phyloP scores from a whole-genome alignment of 2,113 vertebrate species.

The Recurvirostra avosetta region DNA sequence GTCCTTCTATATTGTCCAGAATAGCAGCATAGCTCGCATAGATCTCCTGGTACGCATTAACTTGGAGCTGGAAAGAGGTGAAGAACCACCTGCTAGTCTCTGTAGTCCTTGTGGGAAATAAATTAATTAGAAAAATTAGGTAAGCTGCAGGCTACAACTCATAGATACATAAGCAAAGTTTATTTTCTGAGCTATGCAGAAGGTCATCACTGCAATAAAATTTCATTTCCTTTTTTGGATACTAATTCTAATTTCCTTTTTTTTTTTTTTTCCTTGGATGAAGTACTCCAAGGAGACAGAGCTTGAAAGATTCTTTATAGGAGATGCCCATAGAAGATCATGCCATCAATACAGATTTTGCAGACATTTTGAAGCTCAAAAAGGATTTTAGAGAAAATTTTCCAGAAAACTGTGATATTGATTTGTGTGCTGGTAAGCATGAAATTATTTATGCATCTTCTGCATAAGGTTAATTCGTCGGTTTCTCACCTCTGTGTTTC shows the following conservation, averaged over 20 bases:
- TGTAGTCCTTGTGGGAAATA: background rate
- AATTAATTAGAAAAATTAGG: background rate
- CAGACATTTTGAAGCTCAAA: background rate
- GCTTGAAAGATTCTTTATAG: background rate
- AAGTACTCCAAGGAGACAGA: background rate
- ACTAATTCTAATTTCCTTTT: background rate
- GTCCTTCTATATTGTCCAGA: background rate
- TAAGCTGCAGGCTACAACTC: background rate
- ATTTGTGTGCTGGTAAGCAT: background rate
- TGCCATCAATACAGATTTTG: background rate
- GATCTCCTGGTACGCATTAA: background rate
- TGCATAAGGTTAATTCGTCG: background rate
- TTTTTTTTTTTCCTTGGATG: too few relatives aligned
- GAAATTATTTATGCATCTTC: background rate
- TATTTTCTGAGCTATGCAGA: background rate
- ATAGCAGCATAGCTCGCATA: background rate
- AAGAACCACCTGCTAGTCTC: background rate
- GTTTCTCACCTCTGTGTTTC: background rate
- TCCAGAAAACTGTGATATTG: background rate
- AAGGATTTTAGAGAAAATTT: background rate
- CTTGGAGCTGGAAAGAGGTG: background rate
- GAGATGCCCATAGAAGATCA: background rate
- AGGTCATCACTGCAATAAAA: background rate
- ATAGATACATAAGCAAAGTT: background rate
- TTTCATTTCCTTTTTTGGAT: background rate